These are phyloP conservation scores for Hemichromis elongatus DNA, from an alignment of 2,113 vertebrate genomes.

Conservation along the genomic window DNA sequence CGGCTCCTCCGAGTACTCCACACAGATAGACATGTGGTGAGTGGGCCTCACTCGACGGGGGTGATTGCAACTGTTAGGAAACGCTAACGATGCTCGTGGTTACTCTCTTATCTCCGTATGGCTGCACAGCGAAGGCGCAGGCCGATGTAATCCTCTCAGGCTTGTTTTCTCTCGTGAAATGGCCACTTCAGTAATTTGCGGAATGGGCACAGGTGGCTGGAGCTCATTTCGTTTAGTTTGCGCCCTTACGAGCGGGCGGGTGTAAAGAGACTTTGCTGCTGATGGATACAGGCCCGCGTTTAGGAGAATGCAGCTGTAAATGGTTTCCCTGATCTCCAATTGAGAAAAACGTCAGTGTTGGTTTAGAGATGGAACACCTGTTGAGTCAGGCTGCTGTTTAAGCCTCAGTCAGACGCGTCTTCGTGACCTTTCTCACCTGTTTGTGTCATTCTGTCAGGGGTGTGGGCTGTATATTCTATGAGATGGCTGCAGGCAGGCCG, in stretches of 20 bases:
- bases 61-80: conserved; percentile 7
- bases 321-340: neutral
- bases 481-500: conserved; percentile 95
- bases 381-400: neutral
- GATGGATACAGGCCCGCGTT: neutral
- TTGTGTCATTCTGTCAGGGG: conserved; percentile 74
- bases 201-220: neutral
- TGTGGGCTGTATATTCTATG: conserved; percentile 95
- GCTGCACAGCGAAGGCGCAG: neutral
- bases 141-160: neutral
- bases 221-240: neutral
- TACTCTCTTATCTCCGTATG: neutral
- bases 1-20: conserved; percentile 94
- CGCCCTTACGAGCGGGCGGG: too few relatives aligned
- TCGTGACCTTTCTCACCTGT: neutral
- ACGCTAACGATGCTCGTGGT: neutral
- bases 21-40: conserved; percentile 98
- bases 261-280: neutral
- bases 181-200: neutral
- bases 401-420: neutral
- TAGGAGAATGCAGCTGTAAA: neutral
- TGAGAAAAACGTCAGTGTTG: neutral
- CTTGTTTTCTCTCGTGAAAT: neutral
- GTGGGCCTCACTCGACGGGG: conserved; percentile 22
- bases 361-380: neutral